Base-by-base conservation (phyloP, 2,888 invertebrate species). In the Troides oblongomaculatus region DNA sequence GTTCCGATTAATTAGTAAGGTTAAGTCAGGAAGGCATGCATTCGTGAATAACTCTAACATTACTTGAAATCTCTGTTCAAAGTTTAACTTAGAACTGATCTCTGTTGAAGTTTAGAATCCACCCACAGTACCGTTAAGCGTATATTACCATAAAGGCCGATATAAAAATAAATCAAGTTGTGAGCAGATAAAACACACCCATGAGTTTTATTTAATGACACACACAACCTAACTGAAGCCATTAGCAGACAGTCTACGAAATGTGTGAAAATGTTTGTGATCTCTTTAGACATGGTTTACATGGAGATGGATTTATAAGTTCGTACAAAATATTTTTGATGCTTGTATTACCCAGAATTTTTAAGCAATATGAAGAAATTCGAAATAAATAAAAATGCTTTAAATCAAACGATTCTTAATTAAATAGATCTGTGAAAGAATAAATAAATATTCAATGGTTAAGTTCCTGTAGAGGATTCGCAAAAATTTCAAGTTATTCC, bases 1-100 rank as follows among this genome's bases (percentile, higher is more conserved):
- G 14, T 50, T 14, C 8, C 6, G 53, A 53, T 53, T 53, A 53
- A 53, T 53, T 53, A 53, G 39, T 57, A 39, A 21, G 46, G 57
- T 25, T 30, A 58, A 58, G 23, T 63, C 30, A 72, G 76, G 78
- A 80, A 85, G 86, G 84, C 85, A 84, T 87, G 89, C 83, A 87
- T 85, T 90, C 83, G 80, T 80, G 79, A 79, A 79, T 81, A 85
- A 81, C 87, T 46, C 2, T 89, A 87, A 90, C 88, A 88, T 74
- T 81, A 83, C 85, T 85, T 84, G 84, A 82, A 84, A 78, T 86
- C 85, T 84, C 84, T 81, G 83, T 82, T 82, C 81, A 77, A 83
- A 79, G 81, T 83, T 82, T 82, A 82, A 81, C 80, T 78, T 80
- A 77, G 77, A 87, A 86, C 87, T 86, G 84, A 86, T 87, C 86